Evolutionary conservation across 35 echinoderm and acorn worm genomes (phyloP), one percentile per base, ranked within the genome.

Genomic region (Patiria miniata): DNA sequence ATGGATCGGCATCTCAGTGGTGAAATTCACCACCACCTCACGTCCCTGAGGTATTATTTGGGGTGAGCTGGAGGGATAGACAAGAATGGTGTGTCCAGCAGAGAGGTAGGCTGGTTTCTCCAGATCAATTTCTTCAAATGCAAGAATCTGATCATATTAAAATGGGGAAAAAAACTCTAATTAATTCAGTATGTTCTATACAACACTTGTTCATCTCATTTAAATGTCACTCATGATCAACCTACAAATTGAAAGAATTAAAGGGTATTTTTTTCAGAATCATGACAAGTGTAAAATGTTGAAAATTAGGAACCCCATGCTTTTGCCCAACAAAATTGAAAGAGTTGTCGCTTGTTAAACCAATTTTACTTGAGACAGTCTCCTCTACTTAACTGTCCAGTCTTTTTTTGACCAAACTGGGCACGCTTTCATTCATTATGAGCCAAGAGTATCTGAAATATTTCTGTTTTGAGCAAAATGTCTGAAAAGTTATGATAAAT

Each of bases 61-160:
- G 33, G 39, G 15, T 52, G 42, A 32, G 19, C 33, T 84, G 51
- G 18, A 59, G 37, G 33, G 28, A 36, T 60, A 58, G n/a, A 84
- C 82, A 8, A 82, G 80, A 47, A 84, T 84, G 53, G 82, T 84
- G 80, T 84, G 82, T 36, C 37, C 54, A 36, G 9, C 36, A 17
- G 82, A 84, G 30, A 84, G 54, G 53, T 84, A 84, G 15, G 51
- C 82, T 51, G 82, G 82, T 58, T 84, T 58, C 53, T 84, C 82
- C 53, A 84, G 52, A 39, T 84, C 82, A 59, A 84, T 84, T 19
- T 84, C 82, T 58, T 84, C 82, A 36, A 37, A 84, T 15, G 82
- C 28, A 30, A 82, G 5, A 33, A 80, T 80, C 42, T 80, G 42
- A 47, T 6, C 42, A 47, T n/a, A n/a, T n/a, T n/a, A n/a, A n/a